Base-by-base conservation (phyloP, 2,888 invertebrate genomes). In the Cephus sareptanus region DNA sequence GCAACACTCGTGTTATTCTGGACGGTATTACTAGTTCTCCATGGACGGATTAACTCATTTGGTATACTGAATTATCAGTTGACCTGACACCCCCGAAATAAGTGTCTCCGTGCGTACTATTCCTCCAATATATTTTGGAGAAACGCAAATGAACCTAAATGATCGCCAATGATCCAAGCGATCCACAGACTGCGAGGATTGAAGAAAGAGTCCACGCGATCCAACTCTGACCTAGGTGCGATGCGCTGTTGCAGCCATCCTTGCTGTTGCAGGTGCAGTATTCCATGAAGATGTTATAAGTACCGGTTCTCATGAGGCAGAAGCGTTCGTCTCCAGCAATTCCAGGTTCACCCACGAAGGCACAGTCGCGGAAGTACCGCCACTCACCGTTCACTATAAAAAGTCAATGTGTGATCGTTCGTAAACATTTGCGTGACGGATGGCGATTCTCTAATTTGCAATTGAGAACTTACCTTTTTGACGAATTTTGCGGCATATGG, bases 201-300 rank as follows among this genome's bases (percentile, higher is more conserved):
- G 23, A 56, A 23, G 56, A 56, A 56, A 56, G 23, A 6, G 56
- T 56, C 56, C 56, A 56, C 9, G 23, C 56, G 9, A 23, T 6
- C 56, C 56, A 56, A 56, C 56, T 56, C 9, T 56, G 56, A 9
- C 56, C 9, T 37, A 83, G 74, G 76, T 82, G 76, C 1, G 92
- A 90, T 0, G 95, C 95, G 3, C 94, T 91, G 90, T 98, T 98
- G 89, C 98, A 98, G 0, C 98, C 98, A 90, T 98, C 97, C 92
- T 98, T 98, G 87, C 96, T 97, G 86, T 96, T 96, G 87, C 98
- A 98, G 0, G 97, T 97, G 90, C 98, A 98, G 87, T 96, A 97
- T 91, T 98, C 98, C 93, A 97, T 95, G 90, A 98, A 98, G 84
- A 98, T 97, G 90, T 98, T 97, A 92, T 97, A 97, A 1, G 97